phyloP scores from a whole-genome alignment of 2,888 invertebrate species.

The Teleiodes luculella region DNA sequence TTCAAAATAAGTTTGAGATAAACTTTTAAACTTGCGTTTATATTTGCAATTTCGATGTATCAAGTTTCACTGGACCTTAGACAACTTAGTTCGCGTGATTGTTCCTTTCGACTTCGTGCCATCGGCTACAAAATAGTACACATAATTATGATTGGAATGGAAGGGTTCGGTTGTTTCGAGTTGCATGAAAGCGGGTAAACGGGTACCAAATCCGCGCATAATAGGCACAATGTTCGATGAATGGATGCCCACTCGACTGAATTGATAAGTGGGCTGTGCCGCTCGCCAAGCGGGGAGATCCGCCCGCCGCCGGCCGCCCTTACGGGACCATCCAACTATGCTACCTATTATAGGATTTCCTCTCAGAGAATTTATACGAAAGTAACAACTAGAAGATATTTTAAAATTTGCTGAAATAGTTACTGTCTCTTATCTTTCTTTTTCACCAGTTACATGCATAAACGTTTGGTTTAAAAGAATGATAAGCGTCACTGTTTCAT shows the following conservation, averaged over 20 bases:
- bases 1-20: too few relatives aligned
- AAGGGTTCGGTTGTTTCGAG: slow-evolving; percentile 15
- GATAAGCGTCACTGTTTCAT: too few relatives aligned
- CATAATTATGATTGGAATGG: too few relatives aligned
- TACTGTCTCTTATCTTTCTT: too few relatives aligned
- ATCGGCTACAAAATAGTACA: slow-evolving; percentile 4
- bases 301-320: slow-evolving; percentile 48
- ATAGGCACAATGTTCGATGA: slow-evolving; percentile 71
- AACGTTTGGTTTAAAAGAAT: too few relatives aligned
- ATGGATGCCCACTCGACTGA: slow-evolving; percentile 75
- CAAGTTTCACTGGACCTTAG: too few relatives aligned
- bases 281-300: slow-evolving; percentile 41
- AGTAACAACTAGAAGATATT: too few relatives aligned
- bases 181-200: slow-evolving; percentile 60
- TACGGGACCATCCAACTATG: neutral
- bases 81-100: too few relatives aligned
- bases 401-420: too few relatives aligned
- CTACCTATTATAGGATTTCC: slow-evolving; percentile 3
- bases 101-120: neutral
- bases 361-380: neutral
- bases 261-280: slow-evolving; percentile 76
- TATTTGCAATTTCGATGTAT: too few relatives aligned
- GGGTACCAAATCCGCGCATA: slow-evolving; percentile 65
- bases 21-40: too few relatives aligned
- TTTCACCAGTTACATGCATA: too few relatives aligned